Base-by-base conservation (phyloP, 2,797 vertebrate genomes). In the Crocidura indochinensis region DNA sequence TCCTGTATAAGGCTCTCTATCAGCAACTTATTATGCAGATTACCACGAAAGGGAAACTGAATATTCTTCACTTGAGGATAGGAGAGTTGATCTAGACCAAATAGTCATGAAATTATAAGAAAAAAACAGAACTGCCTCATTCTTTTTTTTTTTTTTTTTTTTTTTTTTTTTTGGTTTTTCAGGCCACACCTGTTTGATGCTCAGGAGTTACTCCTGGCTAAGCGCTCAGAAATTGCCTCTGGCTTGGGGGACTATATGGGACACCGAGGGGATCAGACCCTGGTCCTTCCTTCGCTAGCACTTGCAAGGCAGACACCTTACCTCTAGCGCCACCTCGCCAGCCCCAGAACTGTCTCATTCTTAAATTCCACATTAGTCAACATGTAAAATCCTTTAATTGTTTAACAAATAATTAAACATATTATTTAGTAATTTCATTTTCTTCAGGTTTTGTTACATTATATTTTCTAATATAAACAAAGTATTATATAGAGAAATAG, bases 391-490 rank as follows among this genome's bases (percentile, higher is more conserved):
- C 12, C 6, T 83, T 77, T 8, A 11, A 1, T 0, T 67, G 38
- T 51, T 84, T 51, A 84, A 71, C 20, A 90, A 84, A 12, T 56
- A 90, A 72, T 84, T 83, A 64, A 44, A 84, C 60, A 27, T 1
- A 47, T 7, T 17, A 27, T 85, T 80, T 31, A 86, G 49, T 26
- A 80, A 14, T 46, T 80, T 14, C 9, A 19, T 29, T 86, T 78
- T 73, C 62, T 56, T 78, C 65, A 87, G 74, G 8, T 15, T 84
- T 94, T 64, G 14, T 84, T 49, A 38, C 64, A 1, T 19, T 60
- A 6, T 72, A 51, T 56, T 77, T 90, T 27, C 83, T 11, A 81
- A 47, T 67, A 76, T 71, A 10, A 72, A 68, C 1, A 72, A 86
- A 71, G 71, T 26, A 7, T 49, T 80, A 88, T 85, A 78, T 44